phyloP scores from a whole-genome alignment of 2,113 vertebrate species.

The Pristiophorus japonicus region DNA sequence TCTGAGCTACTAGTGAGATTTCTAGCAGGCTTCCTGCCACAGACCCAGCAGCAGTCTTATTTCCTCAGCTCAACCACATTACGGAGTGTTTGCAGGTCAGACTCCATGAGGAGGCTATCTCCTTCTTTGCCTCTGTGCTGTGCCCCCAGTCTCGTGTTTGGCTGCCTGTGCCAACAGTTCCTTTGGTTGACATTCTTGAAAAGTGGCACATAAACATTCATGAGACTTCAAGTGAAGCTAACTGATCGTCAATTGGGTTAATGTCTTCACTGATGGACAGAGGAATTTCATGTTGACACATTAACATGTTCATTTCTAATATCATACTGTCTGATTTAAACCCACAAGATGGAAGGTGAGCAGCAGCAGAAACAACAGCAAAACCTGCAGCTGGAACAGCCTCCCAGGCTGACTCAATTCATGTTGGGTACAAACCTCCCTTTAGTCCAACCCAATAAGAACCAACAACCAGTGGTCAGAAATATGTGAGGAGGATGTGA shows the following conservation, averaged over 20 bases:
- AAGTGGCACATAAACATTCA: too few relatives aligned
- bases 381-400: too few relatives aligned
- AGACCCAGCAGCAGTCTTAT: background rate
- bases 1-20: background rate
- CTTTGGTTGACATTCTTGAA: background rate
- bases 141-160: background rate
- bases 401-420: too few relatives aligned
- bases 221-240: background rate
- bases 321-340: too few relatives aligned
- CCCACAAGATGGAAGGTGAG: too few relatives aligned
- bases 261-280: background rate
- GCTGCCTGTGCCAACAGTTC: background rate
- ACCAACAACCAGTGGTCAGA: too few relatives aligned
- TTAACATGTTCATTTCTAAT: background rate
- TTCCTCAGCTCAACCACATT: background rate
- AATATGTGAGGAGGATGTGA: too few relatives aligned
- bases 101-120: background rate
- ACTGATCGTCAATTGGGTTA: background rate
- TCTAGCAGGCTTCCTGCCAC: background rate
- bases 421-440: too few relatives aligned
- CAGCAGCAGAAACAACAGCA: too few relatives aligned
- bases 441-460: too few relatives aligned
- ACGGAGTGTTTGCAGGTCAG: background rate
- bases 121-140: background rate
- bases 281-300: background rate